Conservation (phyloP, 2,888 invertebrate species). For the Orthosia gothica region DNA sequence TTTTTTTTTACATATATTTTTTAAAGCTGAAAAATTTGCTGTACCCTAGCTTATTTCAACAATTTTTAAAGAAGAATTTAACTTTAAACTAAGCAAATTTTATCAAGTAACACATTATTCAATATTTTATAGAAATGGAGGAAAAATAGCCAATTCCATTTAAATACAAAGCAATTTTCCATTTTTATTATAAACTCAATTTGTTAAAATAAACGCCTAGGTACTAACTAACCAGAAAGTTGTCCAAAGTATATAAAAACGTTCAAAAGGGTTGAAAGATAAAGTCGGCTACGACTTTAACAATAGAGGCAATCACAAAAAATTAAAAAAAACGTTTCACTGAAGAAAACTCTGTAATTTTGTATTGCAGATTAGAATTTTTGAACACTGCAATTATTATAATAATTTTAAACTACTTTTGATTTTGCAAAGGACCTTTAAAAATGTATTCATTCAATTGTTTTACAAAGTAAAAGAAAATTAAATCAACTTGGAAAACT, state of each 20-base stretch:
- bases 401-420: conserved; percentile 42
- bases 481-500: background rate
- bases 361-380: conserved; percentile 58
- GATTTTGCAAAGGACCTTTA: background rate
- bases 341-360: conserved; percentile 60
- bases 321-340: conserved; percentile 61
- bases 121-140: background rate
- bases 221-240: conserved; percentile 69
- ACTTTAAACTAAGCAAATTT: too few species aligned
- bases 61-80: too few species aligned
- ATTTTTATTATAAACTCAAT: conserved; percentile 68
- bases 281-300: conserved; percentile 70
- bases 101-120: background rate
- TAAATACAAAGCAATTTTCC: conserved; percentile 65
- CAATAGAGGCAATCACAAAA: conserved; percentile 77
- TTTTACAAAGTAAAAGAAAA: background rate
- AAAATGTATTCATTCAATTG: background rate
- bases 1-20: too few species aligned
- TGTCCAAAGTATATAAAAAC: conserved; percentile 71
- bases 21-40: too few species aligned
- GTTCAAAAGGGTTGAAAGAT: conserved; percentile 73
- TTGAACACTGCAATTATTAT: conserved; percentile 38
- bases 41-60: too few species aligned
- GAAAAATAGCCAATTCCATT: conserved; percentile 51
- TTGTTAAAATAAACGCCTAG: conserved; percentile 73